A percentile compares a stretch with the other conserved stretches of the same genome.
phyloP scores from a whole-genome alignment of 1,140 invertebrate genomes.

The Coenobita brevimanus region DNA sequence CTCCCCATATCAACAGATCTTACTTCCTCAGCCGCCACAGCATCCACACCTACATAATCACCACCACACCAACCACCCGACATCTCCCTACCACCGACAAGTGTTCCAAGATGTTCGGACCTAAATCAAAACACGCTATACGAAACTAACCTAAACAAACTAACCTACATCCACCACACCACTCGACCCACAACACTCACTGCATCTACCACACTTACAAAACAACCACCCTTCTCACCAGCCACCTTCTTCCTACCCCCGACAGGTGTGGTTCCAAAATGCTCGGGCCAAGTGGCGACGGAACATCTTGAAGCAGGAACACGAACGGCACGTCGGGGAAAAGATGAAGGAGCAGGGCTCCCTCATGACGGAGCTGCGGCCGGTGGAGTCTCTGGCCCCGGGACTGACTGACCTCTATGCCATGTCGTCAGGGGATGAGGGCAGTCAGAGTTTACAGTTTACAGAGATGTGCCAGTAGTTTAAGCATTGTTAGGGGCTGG shows the following conservation, averaged over 20 bases:
- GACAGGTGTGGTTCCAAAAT: conserved; percentile 99
- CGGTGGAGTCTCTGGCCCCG: conserved; percentile 50
- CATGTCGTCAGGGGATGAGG: conserved; percentile 59
- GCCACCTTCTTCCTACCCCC: conserved; percentile 70
- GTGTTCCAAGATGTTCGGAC: too few relatives aligned
- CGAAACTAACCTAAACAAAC: too few relatives aligned
- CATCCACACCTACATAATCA: too few relatives aligned
- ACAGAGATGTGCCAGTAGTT: conserved; percentile 59
- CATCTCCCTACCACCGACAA: too few relatives aligned
- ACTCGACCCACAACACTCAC: background rate
- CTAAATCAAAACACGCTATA: too few relatives aligned
- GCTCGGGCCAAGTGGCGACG: conserved; percentile 97
- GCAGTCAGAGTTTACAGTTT: conserved; percentile 54
- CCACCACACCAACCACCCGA: too few relatives aligned
- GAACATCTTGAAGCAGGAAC: conserved; percentile 69
- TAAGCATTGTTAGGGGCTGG: background rate
- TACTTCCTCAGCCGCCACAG: too few relatives aligned
- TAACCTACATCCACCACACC: too few relatives aligned
- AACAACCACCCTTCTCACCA: conserved; percentile 29
- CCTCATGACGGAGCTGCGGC: conserved; percentile 44
- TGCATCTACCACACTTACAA: background rate
- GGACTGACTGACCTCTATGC: conserved; percentile 61
- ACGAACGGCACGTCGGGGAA: conserved; percentile 50
- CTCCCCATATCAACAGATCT: too few relatives aligned
- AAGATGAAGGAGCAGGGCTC: conserved; percentile 57